Evolutionary conservation across 2,888 invertebrate genomes (phyloP), one percentile per base, ranked within the genome.

Genomic region (Ganaspis brasiliensis): DNA sequence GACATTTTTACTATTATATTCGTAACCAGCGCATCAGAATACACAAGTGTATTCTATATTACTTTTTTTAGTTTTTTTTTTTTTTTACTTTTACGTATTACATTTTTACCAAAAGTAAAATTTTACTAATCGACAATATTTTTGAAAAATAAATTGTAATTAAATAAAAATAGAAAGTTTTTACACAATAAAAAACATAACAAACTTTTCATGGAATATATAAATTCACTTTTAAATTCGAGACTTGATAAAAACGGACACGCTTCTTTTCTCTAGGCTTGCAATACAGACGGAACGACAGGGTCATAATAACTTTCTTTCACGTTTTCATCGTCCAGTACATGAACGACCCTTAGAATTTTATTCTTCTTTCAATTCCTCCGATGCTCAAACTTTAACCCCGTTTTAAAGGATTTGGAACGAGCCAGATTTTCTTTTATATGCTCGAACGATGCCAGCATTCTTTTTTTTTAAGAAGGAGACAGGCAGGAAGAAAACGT

Each of bases 361-460:
- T 45, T 0, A 71, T 71, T 67, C 40, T 40, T 67, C 5, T 16
- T 21, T 19, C 21, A 10, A 67, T 21, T 67, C 21, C 10, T 37
- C 14, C 37, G 63, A 77, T 72, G 70, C 74, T 72, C 74, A 61
- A 79, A 79, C 76, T 81, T 79, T 77, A 81, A 83, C 80, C 81
- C 76, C 31, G 9, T 59, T 31, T 59, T 59, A 31, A 31, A 14
- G 75, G 79, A 82, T 83, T 73, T 75, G 76, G 81, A 79, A 74
- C 75, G 76, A 80, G 81, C 81, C 81, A 84, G 81, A 85, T 85
- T 83, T 85, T 81, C 79, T 79, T 82, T 80, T 80, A 73, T 75
- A 74, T 72, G 78, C 63, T 72, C 55, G 71, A 78, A 59, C 55
- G 72, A 49, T 52, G 72, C 63, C 73, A 77, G 73, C 77, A 67